Conservation (phyloP, 2,888 invertebrate genomes). For the Chesias legatella region DNA sequence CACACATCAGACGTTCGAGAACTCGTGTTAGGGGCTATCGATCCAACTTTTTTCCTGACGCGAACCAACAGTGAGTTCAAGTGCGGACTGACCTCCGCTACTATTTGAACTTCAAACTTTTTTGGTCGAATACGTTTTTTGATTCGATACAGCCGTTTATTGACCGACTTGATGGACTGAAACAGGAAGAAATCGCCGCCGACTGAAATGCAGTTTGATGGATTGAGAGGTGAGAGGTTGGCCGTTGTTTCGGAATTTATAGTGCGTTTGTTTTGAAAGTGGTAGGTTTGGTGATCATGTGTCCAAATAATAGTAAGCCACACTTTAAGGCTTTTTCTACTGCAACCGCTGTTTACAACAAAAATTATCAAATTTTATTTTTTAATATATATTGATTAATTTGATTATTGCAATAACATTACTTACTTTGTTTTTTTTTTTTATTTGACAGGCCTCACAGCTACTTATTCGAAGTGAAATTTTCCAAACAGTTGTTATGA, state of each 20-base stretch:
- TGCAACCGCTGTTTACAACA: too few species aligned
- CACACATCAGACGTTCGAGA: slow-evolving; percentile 4
- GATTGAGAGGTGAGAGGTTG: background rate
- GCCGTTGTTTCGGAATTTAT: background rate
- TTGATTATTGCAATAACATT: too few species aligned
- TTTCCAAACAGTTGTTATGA: too few species aligned
- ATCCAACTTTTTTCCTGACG: slow-evolving; percentile 22
- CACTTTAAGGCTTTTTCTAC: too few species aligned
- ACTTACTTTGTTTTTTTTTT: too few species aligned
- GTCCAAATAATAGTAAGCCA: too few species aligned
- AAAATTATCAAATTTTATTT: too few species aligned
- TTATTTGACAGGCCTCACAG: too few species aligned
- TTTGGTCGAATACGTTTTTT: slow-evolving; percentile 13
- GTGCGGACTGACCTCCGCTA: slow-evolving; percentile 37
- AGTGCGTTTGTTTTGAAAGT: background rate
- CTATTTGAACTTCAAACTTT: slow-evolving; percentile 21
- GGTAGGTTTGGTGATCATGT: background rate
- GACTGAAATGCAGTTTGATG: background rate
- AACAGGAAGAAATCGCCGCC: slow-evolving; percentile 16
- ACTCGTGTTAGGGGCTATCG: slow-evolving; percentile 11
- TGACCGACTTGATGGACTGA: slow-evolving; percentile 22
- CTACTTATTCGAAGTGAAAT: too few species aligned
- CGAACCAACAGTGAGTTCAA: slow-evolving; percentile 36
- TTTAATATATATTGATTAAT: too few species aligned
- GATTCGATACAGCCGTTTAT: slow-evolving; percentile 18